Conservation (phyloP, 2,888 invertebrate genomes). For the Protonemura montana region DNA sequence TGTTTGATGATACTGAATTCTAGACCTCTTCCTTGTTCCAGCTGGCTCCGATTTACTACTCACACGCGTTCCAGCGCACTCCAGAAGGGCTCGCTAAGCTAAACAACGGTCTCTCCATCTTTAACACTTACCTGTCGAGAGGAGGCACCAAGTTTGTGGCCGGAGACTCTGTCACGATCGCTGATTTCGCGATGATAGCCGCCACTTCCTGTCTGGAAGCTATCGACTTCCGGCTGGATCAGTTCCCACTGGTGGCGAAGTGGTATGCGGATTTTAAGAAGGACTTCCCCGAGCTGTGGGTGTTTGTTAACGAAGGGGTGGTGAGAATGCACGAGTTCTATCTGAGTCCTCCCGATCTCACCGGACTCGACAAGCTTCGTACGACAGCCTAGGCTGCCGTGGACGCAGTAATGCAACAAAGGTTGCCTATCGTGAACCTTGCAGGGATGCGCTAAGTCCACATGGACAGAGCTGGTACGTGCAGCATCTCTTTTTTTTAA, state of each 20-base stretch:
- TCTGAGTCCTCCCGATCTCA: conserved; percentile 76
- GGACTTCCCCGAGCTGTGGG: conserved; percentile 74
- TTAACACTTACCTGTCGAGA: conserved; percentile 72
- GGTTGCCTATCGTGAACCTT: no score
- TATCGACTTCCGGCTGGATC: conserved; percentile 69
- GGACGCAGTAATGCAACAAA: no score
- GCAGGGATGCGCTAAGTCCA: no score
- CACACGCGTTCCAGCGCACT: conserved; percentile 70
- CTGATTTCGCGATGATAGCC: conserved; percentile 76
- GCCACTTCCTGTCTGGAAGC: conserved; percentile 78
- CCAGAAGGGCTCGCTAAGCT: conserved; percentile 73
- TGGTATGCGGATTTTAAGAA: conserved; percentile 78
- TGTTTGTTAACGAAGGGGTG: conserved; percentile 73
- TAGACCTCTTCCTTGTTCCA: conserved; percentile 55
- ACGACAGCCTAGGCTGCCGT: no score
- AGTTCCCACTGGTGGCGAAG: conserved; percentile 66
- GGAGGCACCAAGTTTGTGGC: conserved; percentile 71
- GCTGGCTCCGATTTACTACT: conserved; percentile 80
- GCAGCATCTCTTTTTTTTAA: no score
- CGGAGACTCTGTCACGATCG: conserved; percentile 74
- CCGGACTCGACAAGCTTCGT: conserved; percentile 67
- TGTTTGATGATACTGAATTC: conserved; percentile 18
- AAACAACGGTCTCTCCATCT: conserved; percentile 69
- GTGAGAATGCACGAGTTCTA: conserved; percentile 72
- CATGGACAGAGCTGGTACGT: no score